Evolutionary conservation across 2,888 invertebrate species (phyloP).

Genomic region (Ormyrus rosae): DNA sequence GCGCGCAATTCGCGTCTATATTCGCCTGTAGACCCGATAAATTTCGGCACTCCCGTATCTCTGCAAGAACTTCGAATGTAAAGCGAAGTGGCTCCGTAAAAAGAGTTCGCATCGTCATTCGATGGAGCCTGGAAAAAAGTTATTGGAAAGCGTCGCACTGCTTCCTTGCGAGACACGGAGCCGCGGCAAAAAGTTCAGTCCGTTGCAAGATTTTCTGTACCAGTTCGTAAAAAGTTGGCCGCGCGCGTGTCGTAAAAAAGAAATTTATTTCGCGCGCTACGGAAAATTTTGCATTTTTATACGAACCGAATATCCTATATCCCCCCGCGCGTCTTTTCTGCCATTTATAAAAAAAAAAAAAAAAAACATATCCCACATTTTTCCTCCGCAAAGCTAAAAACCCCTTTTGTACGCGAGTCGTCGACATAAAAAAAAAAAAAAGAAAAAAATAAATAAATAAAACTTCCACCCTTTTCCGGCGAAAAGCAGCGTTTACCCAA

Average conservation of each 20-base stretch:
- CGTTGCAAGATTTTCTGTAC: not conserved
- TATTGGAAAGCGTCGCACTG: conserved; percentile 8
- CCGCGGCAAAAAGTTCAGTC: conserved; percentile 12
- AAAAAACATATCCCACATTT: no score
- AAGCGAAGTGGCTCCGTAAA: not conserved
- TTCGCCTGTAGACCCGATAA: not conserved
- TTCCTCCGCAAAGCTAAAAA: no score
- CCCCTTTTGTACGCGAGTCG: no score
- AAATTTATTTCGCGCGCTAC: not conserved
- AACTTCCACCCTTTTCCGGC: no score
- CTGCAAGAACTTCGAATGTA: not conserved
- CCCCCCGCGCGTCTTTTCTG: not conserved
- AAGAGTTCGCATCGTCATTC: conserved; percentile 17
- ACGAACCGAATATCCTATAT: not conserved
- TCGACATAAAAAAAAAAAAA: no score
- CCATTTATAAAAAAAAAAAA: no score
- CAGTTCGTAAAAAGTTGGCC: not conserved
- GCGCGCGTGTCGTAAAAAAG: not conserved
- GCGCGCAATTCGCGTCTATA: not conserved
- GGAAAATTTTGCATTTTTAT: conserved; percentile 4
- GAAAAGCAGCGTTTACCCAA: no score
- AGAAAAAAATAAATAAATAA: no score
- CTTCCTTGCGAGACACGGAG: not conserved
- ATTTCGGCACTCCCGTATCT: not conserved
- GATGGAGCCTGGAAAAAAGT: not conserved